Percentiles rank a stretch among this genome's conserved stretches.
These are phyloP conservation scores for Physeter macrocephalus DNA, from an alignment of 2,113 vertebrate genomes.

Conservation along the genomic window DNA sequence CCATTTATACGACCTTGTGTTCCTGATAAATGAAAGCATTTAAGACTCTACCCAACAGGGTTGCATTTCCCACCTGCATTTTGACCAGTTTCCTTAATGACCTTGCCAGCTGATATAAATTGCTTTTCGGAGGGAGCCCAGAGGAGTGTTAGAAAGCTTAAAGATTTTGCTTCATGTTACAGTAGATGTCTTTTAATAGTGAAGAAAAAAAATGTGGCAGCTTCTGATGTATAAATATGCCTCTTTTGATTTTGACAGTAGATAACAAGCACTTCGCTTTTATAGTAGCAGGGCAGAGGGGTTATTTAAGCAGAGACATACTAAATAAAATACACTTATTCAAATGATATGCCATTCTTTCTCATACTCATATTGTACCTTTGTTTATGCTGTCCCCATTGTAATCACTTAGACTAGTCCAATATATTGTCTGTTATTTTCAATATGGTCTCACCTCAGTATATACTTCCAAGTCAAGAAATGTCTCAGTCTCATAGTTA, in stretches of 20 bases:
- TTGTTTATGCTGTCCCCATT: neutral
- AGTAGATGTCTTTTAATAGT: conserved; percentile 35
- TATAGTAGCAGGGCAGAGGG: neutral
- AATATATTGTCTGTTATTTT: neutral
- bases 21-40: conserved; percentile 48
- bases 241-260: conserved; percentile 22
- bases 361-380: neutral
- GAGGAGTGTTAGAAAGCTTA: conserved; percentile 37
- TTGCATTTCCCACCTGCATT: conserved; percentile 58
- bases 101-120: conserved; percentile 55
- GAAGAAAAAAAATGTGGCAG: neutral
- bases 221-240: conserved; percentile 5
- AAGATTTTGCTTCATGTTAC: conserved; percentile 64
- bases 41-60: conserved; percentile 30
- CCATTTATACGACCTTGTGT: conserved; percentile 52
- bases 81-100: conserved; percentile 60
- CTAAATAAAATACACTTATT: neutral
- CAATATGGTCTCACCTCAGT: neutral
- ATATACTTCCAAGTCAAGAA: neutral
- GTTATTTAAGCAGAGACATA: neutral
- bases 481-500: neutral
- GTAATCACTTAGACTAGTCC: neutral
- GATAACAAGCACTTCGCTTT: neutral
- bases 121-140: conserved; percentile 51
- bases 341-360: neutral